Evolutionary conservation across 2,113 vertebrate genomes (phyloP).

Genomic region (Vulpes ferrilata): DNA sequence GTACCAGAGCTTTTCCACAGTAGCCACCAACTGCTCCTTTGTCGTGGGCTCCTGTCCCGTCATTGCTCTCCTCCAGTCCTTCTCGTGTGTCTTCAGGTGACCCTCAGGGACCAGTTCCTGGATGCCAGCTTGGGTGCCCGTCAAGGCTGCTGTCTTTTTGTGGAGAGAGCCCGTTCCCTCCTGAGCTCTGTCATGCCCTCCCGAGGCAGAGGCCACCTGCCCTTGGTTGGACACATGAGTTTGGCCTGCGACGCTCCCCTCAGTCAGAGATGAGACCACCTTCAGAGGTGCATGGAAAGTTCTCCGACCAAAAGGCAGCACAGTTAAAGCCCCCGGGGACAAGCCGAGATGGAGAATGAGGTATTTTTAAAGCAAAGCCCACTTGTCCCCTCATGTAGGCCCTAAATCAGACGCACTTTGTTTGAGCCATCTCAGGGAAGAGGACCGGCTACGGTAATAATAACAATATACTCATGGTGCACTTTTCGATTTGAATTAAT

Average conservation of each 20-base stretch:
- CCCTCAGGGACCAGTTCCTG: not conserved
- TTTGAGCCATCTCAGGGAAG: not conserved
- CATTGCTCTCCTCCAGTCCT: fast-evolving
- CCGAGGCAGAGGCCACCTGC: not conserved
- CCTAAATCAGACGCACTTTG: not conserved
- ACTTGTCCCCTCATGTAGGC: not conserved
- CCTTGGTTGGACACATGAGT: fast-evolving
- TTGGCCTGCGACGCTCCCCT: too few relatives aligned
- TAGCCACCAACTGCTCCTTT: fast-evolving
- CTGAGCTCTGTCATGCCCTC: not conserved
- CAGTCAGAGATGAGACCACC: not conserved
- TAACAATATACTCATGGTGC: not conserved
- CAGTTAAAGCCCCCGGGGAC: fast-evolving
- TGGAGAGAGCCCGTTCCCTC: not conserved
- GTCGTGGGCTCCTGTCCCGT: fast-evolving
- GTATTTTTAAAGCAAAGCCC: not conserved
- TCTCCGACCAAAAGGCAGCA: not conserved
- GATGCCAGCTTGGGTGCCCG: fast-evolving
- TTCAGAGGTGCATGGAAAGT: fast-evolving
- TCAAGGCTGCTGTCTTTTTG: fast-evolving
- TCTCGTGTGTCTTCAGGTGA: fast-evolving
- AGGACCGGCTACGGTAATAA: not conserved
- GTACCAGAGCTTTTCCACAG: not conserved
- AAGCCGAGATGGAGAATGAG: fast-evolving
- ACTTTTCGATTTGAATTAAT: slow-evolving; percentile 55